These are phyloP conservation scores for Capreolus pygargus DNA, from an alignment of 2,113 vertebrate species.

Conservation along the genomic window DNA sequence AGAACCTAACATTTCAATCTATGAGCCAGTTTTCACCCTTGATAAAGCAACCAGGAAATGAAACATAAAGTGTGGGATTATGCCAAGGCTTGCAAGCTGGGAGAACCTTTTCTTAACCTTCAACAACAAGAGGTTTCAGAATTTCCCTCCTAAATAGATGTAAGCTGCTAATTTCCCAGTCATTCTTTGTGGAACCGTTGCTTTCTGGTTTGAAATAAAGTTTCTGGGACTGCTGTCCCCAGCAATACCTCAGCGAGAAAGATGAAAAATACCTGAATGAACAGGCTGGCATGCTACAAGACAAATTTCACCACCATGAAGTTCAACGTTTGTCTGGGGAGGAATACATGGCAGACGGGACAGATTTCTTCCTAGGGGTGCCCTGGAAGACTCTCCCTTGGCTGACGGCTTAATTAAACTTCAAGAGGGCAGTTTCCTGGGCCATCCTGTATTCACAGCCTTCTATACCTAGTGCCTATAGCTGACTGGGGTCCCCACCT, in stretches of 20 bases:
- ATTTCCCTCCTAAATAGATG: constrained; percentile 11
- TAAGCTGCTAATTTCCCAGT: constrained; percentile 1
- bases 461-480: background rate
- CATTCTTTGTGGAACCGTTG: background rate
- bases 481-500: background rate
- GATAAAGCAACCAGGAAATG: constrained; percentile 55
- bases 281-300: background rate
- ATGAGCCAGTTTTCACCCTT: constrained; percentile 19
- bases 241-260: background rate
- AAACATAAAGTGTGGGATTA: constrained; percentile 35
- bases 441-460: background rate
- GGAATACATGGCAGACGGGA: background rate
- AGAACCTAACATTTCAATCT: constrained; percentile 11
- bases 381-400: background rate
- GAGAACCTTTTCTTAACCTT: constrained; percentile 29
- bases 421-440: background rate
- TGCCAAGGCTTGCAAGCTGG: constrained; percentile 16
- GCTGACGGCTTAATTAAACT: background rate
- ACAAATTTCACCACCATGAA: background rate
- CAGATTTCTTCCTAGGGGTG: background rate
- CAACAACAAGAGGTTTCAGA: background rate
- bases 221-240: background rate
- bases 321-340: background rate
- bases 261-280: background rate
- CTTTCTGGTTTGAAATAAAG: background rate